Conservation (phyloP, 23 tunicate genomes). For the Phallusia fumigata region DNA sequence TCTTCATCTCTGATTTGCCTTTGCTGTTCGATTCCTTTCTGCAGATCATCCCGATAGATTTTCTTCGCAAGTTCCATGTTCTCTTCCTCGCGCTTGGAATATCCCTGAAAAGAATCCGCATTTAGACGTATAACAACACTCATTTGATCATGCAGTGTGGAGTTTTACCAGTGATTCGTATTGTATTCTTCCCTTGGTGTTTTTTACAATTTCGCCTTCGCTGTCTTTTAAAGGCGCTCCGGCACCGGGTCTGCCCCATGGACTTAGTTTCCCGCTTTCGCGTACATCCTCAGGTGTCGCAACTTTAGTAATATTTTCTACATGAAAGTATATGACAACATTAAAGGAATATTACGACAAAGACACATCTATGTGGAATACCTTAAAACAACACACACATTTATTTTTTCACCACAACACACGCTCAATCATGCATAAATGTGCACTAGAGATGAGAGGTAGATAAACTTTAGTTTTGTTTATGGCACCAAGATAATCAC, state of each 20-base stretch:
- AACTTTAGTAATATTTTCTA: constrained; percentile 85
- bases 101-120: constrained; percentile 28
- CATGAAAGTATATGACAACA: no score
- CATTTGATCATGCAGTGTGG: background rate
- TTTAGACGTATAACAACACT: no score
- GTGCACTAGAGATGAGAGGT: no score
- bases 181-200: constrained; percentile 78
- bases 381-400: no score
- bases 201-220: constrained; percentile 65
- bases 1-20: constrained; percentile 61
- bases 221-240: constrained; percentile 84
- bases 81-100: constrained; percentile 52
- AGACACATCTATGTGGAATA: no score
- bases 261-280: constrained; percentile 25
- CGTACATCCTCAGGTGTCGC: constrained; percentile 82
- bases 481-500: no score
- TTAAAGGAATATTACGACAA: no score
- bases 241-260: constrained; percentile 92
- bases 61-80: constrained; percentile 58
- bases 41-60: constrained; percentile 52
- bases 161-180: constrained; percentile 55
- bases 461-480: no score
- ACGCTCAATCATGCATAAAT: no score
- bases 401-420: no score
- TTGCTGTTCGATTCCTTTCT: constrained; percentile 73